These are phyloP conservation scores for Taenaris catops DNA, from an alignment of 2,888 invertebrate species.

Conservation along the genomic window DNA sequence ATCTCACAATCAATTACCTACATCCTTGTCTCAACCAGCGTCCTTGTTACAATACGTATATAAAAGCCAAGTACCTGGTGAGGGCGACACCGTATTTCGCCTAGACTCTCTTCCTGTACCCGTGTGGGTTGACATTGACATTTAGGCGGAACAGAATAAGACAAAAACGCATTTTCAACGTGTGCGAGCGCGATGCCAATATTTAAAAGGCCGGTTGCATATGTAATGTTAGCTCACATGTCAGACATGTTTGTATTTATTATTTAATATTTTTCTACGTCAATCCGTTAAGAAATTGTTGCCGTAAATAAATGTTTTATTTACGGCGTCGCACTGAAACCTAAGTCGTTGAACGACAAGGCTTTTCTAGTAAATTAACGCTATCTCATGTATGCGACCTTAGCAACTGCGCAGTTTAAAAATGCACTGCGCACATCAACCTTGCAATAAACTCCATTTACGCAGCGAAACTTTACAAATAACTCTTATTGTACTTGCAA, in stretches of 20 bases:
- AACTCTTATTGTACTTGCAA: too few species aligned
- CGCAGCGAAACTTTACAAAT: too few species aligned
- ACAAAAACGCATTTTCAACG: conserved; percentile 34
- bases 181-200: conserved; percentile 32
- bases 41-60: conserved; percentile 49
- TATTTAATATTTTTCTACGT: too few species aligned
- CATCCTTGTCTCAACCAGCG: conserved; percentile 28
- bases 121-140: conserved; percentile 61
- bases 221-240: too few species aligned
- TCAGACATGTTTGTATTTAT: too few species aligned
- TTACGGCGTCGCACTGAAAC: too few species aligned
- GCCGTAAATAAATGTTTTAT: too few species aligned
- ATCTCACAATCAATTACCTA: conserved; percentile 12
- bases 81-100: conserved; percentile 37
- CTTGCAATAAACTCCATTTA: too few species aligned
- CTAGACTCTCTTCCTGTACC: conserved; percentile 59
- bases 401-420: conserved; percentile 3
- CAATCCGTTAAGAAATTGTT: too few species aligned
- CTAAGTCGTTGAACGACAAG: too few species aligned
- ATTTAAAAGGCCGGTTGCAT: conserved; percentile 38
- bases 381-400: conserved; percentile 1
- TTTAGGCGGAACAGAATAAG: conserved; percentile 42
- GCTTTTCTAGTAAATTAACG: not conserved
- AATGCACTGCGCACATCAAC: too few species aligned
- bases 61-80: conserved; percentile 30